These are phyloP conservation scores for Mellivora capensis DNA, from an alignment of 2,113 vertebrate genomes.

Conservation along the genomic window DNA sequence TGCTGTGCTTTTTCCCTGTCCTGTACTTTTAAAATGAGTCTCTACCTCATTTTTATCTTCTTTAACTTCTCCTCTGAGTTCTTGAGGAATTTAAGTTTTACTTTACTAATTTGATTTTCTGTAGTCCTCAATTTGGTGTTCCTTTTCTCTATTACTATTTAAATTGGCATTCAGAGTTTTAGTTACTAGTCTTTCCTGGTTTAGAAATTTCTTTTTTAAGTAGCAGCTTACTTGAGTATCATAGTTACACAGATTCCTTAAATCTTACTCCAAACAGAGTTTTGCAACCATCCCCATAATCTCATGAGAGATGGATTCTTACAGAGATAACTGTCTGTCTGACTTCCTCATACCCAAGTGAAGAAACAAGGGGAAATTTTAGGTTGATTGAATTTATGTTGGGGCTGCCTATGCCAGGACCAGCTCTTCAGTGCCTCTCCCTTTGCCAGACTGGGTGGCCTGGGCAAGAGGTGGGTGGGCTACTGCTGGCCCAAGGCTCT, in stretches of 20 bases:
- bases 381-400: background rate
- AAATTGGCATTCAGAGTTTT: conserved; percentile 16
- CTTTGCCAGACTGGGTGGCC: background rate
- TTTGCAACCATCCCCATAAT: background rate
- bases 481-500: background rate
- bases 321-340: background rate
- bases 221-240: background rate
- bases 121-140: background rate
- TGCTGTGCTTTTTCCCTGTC: background rate
- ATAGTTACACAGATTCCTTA: background rate
- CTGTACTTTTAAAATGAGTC: background rate
- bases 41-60: conserved; percentile 19
- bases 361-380: background rate
- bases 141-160: background rate
- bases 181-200: background rate
- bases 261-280: background rate
- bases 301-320: background rate
- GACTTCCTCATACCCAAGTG: background rate
- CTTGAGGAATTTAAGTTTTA: conserved; percentile 8
- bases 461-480: background rate
- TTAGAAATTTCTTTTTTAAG: background rate
- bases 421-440: background rate
- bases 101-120: background rate
- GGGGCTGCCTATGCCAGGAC: background rate
- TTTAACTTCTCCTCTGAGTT: conserved; percentile 1